Conservation (phyloP, 2,113 vertebrate genomes). For the Limanda limanda region DNA sequence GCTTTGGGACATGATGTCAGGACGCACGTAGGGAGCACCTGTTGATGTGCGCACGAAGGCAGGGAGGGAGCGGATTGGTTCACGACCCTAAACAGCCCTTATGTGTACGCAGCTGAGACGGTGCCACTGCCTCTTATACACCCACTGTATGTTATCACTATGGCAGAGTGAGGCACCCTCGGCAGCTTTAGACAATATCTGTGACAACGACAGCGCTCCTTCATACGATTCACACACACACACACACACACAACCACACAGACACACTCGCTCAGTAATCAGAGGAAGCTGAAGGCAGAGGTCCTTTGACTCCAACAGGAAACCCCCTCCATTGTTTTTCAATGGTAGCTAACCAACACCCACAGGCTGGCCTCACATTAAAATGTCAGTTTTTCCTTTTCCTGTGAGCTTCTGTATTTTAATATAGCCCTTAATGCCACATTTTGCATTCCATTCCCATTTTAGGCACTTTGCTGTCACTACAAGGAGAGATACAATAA, state of each 20-base stretch:
- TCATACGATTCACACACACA: slow-evolving; percentile 9
- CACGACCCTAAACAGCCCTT: slow-evolving; percentile 36
- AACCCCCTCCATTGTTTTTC: slow-evolving; percentile 80
- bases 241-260: no score
- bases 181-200: background rate
- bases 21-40: slow-evolving; percentile 63
- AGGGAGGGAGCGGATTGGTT: slow-evolving; percentile 31
- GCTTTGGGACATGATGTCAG: slow-evolving; percentile 64
- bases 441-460: slow-evolving; percentile 37
- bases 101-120: slow-evolving; percentile 26
- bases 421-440: background rate
- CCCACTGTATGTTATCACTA: background rate
- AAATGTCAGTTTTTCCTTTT: slow-evolving; percentile 26
- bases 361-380: slow-evolving; percentile 44
- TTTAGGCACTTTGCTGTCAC: slow-evolving; percentile 10
- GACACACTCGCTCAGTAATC: slow-evolving; percentile 49
- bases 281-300: slow-evolving; percentile 68
- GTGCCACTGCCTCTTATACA: slow-evolving; percentile 8
- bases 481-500: background rate
- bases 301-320: slow-evolving; percentile 74
- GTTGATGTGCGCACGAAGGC: slow-evolving; percentile 60
- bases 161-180: background rate
- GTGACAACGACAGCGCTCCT: background rate
- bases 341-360: slow-evolving; percentile 55
- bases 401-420: slow-evolving; percentile 29